Conservation (phyloP, 2,888 invertebrate genomes). For the Cryptophagus acutangulus region DNA sequence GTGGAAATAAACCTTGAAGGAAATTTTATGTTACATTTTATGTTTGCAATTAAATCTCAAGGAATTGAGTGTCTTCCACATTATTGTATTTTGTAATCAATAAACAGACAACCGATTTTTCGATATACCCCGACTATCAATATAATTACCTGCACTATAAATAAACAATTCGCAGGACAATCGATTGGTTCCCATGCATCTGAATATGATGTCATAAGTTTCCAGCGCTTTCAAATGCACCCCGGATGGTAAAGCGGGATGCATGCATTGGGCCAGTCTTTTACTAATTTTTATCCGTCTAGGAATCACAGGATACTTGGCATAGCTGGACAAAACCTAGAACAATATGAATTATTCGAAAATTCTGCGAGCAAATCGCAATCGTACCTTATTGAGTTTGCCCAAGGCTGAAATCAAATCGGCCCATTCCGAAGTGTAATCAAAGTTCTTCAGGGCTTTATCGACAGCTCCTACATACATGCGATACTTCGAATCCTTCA, state of each 20-base stretch:
- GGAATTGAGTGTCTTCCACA: too few relatives aligned
- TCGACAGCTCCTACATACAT: slow-evolving; percentile 77
- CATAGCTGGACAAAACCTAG: slow-evolving; percentile 71
- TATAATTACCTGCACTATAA: slow-evolving; percentile 63
- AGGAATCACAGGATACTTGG: slow-evolving; percentile 81
- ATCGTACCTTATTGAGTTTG: slow-evolving; percentile 77
- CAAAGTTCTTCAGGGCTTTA: slow-evolving; percentile 84
- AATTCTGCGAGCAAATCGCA: background rate
- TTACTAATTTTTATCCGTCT: slow-evolving; percentile 83
- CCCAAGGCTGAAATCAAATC: slow-evolving; percentile 86
- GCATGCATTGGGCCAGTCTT: slow-evolving; percentile 88
- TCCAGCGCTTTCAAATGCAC: slow-evolving; percentile 89
- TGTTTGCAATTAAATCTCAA: too few relatives aligned
- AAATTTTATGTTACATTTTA: slow-evolving; percentile 1
- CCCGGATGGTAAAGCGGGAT: slow-evolving; percentile 85
- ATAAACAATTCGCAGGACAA: slow-evolving; percentile 79
- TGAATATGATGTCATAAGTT: slow-evolving; percentile 87
- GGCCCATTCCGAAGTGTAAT: slow-evolving; percentile 93
- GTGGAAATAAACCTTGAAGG: slow-evolving; percentile 72
- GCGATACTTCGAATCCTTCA: slow-evolving; percentile 77
- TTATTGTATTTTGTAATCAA: too few relatives aligned
- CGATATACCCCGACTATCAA: too few relatives aligned
- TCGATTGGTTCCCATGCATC: slow-evolving; percentile 76
- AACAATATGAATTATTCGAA: slow-evolving; percentile 26
- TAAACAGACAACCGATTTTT: too few relatives aligned